These are phyloP conservation scores for Notodonta dromedarius DNA, from an alignment of 2,888 invertebrate genomes.

Conservation along the genomic window DNA sequence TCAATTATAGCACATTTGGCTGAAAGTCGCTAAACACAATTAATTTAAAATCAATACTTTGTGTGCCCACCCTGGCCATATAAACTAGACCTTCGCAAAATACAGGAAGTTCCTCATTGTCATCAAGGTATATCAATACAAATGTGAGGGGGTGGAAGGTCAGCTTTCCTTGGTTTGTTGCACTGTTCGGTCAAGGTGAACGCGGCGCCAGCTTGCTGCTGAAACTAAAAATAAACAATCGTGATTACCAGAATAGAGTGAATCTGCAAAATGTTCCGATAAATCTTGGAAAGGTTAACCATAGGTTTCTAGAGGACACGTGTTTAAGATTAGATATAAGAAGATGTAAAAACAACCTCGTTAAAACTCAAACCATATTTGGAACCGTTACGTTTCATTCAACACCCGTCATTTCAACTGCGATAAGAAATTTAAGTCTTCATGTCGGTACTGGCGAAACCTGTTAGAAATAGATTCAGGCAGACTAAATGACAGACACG, in stretches of 20 bases:
- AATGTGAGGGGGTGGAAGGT: constrained; percentile 49
- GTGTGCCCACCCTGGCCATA: not conserved
- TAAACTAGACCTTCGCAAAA: constrained; percentile 12
- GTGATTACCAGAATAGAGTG: constrained; percentile 47
- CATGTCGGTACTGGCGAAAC: constrained; percentile 12
- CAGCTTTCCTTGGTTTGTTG: constrained; percentile 60
- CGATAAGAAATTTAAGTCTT: constrained; percentile 20
- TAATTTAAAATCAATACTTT: not conserved
- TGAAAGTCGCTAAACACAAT: not conserved
- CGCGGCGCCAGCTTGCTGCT: constrained; percentile 59
- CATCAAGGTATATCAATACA: constrained; percentile 15
- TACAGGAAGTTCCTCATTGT: constrained; percentile 14
- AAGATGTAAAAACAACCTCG: not conserved
- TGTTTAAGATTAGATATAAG: constrained; percentile 27
- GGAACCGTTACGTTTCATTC: constrained; percentile 28
- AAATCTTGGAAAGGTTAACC: constrained; percentile 39
- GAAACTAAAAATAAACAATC: constrained; percentile 64
- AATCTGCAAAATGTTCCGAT: constrained; percentile 53
- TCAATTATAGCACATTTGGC: not conserved
- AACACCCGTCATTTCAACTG: constrained; percentile 17
- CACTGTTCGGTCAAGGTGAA: constrained; percentile 73
- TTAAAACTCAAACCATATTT: constrained; percentile 18
- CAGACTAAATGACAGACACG: constrained; percentile 32
- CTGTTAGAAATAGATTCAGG: constrained; percentile 20
- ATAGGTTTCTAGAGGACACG: constrained; percentile 26